These are phyloP conservation scores for Ormia ochracea DNA, from an alignment of 2,888 invertebrate species.

Conservation along the genomic window DNA sequence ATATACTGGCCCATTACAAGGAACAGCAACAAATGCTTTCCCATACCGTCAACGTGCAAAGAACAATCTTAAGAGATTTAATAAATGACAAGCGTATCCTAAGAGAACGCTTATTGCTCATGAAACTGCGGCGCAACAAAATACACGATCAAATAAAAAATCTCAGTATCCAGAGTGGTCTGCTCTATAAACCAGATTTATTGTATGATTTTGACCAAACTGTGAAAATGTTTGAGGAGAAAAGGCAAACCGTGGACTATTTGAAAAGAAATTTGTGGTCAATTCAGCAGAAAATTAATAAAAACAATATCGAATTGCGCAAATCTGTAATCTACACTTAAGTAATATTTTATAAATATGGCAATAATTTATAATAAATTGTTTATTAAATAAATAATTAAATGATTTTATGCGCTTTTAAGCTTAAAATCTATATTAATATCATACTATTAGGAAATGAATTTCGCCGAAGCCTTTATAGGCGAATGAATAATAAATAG, in stretches of 20 bases:
- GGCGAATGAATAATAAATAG: too few species aligned
- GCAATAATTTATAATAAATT: background rate
- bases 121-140: conserved; percentile 66
- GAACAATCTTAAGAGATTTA: conserved; percentile 19
- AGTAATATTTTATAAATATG: background rate
- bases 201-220: conserved; percentile 72
- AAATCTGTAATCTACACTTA: background rate
- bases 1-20: conserved; percentile 69
- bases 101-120: conserved; percentile 64
- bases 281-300: conserved; percentile 22
- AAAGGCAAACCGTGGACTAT: conserved; percentile 45
- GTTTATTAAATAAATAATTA: background rate
- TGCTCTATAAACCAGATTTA: conserved; percentile 70
- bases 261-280: conserved; percentile 51
- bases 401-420: too few species aligned
- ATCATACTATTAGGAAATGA: too few species aligned
- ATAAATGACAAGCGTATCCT: conserved; percentile 33
- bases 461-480: too few species aligned
- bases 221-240: conserved; percentile 35
- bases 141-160: conserved; percentile 65
- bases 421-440: too few species aligned
- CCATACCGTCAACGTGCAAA: conserved; percentile 46
- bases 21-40: conserved; percentile 68
- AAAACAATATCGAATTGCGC: background rate
- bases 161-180: conserved; percentile 68